Conservation (phyloP, 2,888 invertebrate genomes). For the Adela reaumurella region DNA sequence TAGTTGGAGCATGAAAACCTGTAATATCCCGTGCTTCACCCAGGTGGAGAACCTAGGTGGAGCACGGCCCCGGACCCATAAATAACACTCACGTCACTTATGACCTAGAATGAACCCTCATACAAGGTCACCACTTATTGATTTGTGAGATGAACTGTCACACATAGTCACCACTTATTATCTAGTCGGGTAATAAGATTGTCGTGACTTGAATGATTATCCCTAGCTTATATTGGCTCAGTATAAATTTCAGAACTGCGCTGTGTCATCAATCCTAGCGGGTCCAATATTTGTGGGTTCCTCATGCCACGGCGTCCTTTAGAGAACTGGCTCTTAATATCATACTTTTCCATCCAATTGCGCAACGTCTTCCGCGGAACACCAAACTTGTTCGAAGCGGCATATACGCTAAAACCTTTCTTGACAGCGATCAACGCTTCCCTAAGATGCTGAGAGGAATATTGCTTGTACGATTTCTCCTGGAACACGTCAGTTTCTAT, state of each 20-base stretch:
- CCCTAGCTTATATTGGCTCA: conserved; percentile 15
- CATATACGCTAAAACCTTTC: conserved; percentile 52
- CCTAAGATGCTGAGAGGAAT: conserved; percentile 46
- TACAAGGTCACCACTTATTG: too few relatives aligned
- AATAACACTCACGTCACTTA: too few relatives aligned
- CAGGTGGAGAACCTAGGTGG: too few relatives aligned
- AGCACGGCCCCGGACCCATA: too few relatives aligned
- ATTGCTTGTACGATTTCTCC: conserved; percentile 51
- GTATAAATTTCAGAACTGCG: conserved; percentile 29
- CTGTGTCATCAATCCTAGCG: conserved; percentile 35
- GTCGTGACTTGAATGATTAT: not conserved
- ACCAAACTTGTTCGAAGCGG: conserved; percentile 53
- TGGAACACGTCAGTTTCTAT: conserved; percentile 49
- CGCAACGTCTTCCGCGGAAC: conserved; percentile 53
- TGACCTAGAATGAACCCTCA: too few relatives aligned
- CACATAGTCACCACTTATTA: too few relatives aligned
- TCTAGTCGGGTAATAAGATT: too few relatives aligned
- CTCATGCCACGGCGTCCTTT: conserved; percentile 42
- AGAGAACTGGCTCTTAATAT: conserved; percentile 52
- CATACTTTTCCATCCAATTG: conserved; percentile 58
- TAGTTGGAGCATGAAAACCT: too few relatives aligned
- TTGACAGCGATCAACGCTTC: conserved; percentile 50
- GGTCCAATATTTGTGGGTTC: conserved; percentile 33
- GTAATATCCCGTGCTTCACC: too few relatives aligned
- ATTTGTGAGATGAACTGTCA: too few relatives aligned